Base-by-base conservation (phyloP, 2,888 invertebrate genomes). In the Cetonia aurata region DNA sequence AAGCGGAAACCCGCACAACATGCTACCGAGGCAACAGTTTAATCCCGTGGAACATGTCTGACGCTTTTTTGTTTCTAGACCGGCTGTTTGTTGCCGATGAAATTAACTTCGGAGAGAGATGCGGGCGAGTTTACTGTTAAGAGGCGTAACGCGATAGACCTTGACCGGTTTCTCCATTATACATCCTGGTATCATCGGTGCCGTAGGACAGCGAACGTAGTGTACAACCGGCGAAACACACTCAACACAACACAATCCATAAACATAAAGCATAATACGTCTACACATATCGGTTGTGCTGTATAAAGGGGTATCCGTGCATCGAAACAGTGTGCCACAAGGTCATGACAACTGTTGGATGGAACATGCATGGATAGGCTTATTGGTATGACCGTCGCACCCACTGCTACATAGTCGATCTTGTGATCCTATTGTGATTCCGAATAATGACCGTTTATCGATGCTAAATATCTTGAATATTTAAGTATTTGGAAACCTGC, bases 361-460 rank as follows among this genome's bases (percentile, higher is more conserved):
- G 53, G 66, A 46, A 56, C 57, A 48, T 67, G 48, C 46, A 56
- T 15, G 56, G 17, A 41, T 44, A 60, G 59, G 50, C 65, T 73
- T 71, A 72, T 74, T 75, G 65, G 65, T 75, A 75, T 74, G 74
- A 53, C 70, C 69, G 60, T 48, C 59, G 42, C 42, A 50, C 17
- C 42, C 52, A 44, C 37, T 17, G 62, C 55, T 57, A 69, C 73
- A 69, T 60, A 48, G 67, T 70, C 52, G 55, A 62, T 68, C 57
- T 37, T 69, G 67, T 67, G 71, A 62, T 65, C 65, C 57, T 65
- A 60, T 57, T 68, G 71, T 74, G 70, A 71, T 72, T 72, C 70
- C 56, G 72, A 70, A 69, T 73, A 74, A 75, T 74, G 72, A 72
- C 67, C 41, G 67, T 69, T 62, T 74, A 74, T 75, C 75, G 57